phyloP scores from a whole-genome alignment of 2,113 vertebrate species.

The Mus spicilegus region DNA sequence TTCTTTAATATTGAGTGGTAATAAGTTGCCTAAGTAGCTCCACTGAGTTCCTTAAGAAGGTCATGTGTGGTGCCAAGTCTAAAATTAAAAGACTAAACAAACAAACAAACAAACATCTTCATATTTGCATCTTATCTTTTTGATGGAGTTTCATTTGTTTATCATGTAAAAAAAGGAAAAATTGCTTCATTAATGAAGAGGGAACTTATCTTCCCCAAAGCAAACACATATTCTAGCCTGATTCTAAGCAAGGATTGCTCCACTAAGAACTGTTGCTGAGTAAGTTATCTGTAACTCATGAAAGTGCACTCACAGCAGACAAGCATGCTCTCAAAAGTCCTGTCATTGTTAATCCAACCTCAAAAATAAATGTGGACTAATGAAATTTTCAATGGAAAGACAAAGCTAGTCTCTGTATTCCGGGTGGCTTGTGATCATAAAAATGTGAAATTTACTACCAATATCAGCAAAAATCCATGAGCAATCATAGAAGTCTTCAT shows the following conservation, averaged over 20 bases:
- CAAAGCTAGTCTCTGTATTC: not conserved
- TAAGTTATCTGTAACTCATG: conserved; percentile 8
- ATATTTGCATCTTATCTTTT: not conserved
- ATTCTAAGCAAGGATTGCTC: conserved; percentile 34
- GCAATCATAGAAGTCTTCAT: conserved; percentile 57
- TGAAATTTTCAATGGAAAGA: conserved; percentile 26
- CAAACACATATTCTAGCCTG: not conserved
- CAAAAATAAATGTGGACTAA: conserved; percentile 1
- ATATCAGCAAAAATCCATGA: conserved; percentile 51
- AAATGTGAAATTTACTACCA: conserved; percentile 37
- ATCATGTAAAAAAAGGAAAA: not conserved
- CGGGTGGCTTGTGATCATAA: not conserved
- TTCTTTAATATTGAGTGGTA: not conserved
- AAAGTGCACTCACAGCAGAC: not conserved
- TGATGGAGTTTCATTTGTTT: not conserved
- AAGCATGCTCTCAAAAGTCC: not conserved
- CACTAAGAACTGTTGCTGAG: conserved; percentile 6
- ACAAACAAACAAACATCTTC: not conserved
- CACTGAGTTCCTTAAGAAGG: not conserved
- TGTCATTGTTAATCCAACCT: conserved; percentile 45
- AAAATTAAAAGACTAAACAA: not conserved
- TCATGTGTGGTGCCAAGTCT: not conserved
- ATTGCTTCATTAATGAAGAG: conserved; percentile 23
- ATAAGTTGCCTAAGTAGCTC: not conserved
- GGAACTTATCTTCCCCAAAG: not conserved